Evolutionary conservation across 2,797 vertebrate species (phyloP).

Genomic region (Crenichthys baileyi): DNA sequence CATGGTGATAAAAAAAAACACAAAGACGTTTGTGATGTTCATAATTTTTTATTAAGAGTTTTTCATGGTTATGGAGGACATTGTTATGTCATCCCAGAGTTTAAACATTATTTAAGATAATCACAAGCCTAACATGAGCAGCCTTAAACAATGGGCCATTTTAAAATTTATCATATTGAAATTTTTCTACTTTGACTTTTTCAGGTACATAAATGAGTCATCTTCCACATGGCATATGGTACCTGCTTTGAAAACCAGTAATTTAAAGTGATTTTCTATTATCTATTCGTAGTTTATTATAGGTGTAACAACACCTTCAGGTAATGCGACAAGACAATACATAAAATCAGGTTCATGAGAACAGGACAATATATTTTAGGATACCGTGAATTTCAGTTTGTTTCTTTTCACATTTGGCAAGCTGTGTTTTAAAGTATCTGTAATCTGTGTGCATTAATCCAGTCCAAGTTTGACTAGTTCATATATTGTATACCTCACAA

Average conservation of each 20-base stretch:
- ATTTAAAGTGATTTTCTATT: too few species aligned
- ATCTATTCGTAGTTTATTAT: too few species aligned
- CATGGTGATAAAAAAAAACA: slow-evolving; percentile 31
- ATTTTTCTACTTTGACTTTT: background rate
- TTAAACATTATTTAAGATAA: background rate
- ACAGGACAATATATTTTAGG: background rate
- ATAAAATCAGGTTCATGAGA: background rate
- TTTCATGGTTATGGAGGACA: background rate
- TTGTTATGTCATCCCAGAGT: background rate
- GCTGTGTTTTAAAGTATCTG: background rate
- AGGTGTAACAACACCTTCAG: background rate
- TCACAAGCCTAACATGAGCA: background rate
- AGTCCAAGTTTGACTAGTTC: background rate
- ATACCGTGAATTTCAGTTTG: background rate
- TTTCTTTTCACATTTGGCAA: background rate
- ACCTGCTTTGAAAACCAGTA: too few species aligned
- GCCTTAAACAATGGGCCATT: background rate
- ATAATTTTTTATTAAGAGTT: background rate
- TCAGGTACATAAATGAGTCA: background rate
- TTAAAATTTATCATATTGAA: background rate
- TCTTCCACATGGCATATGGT: background rate
- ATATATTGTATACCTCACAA: background rate
- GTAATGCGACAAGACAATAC: background rate
- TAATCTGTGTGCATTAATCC: background rate
- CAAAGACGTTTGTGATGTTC: slow-evolving; percentile 27